Conservation (phyloP, 30 jellyfish, hydroid and myxozoan species). For the Hydractinia echinata region DNA sequence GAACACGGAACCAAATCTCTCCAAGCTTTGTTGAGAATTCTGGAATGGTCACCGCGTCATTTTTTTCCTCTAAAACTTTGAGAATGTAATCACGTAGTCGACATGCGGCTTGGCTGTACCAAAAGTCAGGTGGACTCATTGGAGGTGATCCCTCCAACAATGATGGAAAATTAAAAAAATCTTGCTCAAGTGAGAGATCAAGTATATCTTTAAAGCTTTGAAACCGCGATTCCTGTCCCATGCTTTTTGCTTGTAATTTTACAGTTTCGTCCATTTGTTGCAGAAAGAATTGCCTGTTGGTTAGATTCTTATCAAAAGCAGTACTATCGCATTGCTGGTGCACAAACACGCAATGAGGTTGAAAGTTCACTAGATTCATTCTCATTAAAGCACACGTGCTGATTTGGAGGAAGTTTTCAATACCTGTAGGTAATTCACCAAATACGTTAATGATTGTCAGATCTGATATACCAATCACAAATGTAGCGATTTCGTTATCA, state of each 20-base stretch:
- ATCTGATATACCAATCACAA: constrained; percentile 22
- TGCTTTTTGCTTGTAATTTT: constrained; percentile 3
- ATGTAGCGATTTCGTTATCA: constrained; percentile 36
- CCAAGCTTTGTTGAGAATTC: constrained; percentile 4
- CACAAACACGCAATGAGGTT: constrained; percentile 18
- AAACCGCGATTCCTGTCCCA: not conserved
- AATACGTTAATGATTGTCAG: constrained; percentile 18
- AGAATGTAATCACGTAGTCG: not conserved
- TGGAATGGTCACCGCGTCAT: not conserved
- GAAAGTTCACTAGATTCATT: constrained; percentile 22
- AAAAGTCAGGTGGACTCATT: constrained; percentile 1
- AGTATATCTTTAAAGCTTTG: not conserved
- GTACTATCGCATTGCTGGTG: constrained; percentile 27
- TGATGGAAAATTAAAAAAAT: constrained; percentile 10
- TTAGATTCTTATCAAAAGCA: not conserved
- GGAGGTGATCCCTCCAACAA: constrained; percentile 14
- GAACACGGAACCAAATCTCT: constrained; percentile 7
- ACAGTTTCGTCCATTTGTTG: constrained; percentile 17
- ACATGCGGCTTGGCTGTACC: not conserved
- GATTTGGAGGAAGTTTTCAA: constrained; percentile 28
- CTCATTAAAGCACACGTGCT: constrained; percentile 17
- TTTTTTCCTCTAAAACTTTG: not conserved
- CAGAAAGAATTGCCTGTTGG: not conserved
- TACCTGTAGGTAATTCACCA: constrained; percentile 22
- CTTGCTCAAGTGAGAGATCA: constrained; percentile 3